Evolutionary conservation across 2,113 vertebrate species (phyloP), one percentile per base, ranked within the genome.

Genomic region (Sorex araneus): DNA sequence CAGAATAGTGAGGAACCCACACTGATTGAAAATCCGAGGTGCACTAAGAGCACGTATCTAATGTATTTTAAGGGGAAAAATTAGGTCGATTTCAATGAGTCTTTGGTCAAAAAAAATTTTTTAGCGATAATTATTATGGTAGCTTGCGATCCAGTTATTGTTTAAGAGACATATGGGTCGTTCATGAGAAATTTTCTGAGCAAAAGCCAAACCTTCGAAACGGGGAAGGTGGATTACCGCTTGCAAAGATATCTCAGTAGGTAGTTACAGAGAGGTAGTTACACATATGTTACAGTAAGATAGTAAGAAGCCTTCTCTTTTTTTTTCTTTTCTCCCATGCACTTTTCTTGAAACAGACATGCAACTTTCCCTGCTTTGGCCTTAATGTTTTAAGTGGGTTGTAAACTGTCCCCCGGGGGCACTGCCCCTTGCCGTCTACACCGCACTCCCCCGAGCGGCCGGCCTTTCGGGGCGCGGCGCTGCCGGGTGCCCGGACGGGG

Each of bases 221-320:
- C 23, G 75, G 28, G 3, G 7, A n/a, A 6, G 63, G 43, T 19
- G 79, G 66, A 77, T 93, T 92, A 63, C 21, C 18, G 21, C 93
- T 92, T 92, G 80, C 76, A 89, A 91, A 95, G 91, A 90, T 90
- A 96, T 93, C 95, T 97, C 94, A 96, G 97, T 93, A 66, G 92
- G 90, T 78, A 87, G 81, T n/a, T n/a, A n/a, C 92, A 95, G 84
- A 34, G 74, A 90, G 87, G 95, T 45, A n/a, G 64, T 6, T 7
- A 23, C 18, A 19, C 54, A 60, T 92, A 73, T 63, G 76, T 36
- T 92, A 47, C 57, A 19, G 12, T 40, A 57, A 83, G 50, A 54
- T 21, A 43, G 32, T 2, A 54, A 69, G 81, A 16, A 60, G 28
- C 15, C 43, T 13, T 3, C 8, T 19, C 36, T 1, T 5, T 3